Evolutionary conservation across 2,113 vertebrate genomes (phyloP).

Genomic region (Empidonax traillii): DNA sequence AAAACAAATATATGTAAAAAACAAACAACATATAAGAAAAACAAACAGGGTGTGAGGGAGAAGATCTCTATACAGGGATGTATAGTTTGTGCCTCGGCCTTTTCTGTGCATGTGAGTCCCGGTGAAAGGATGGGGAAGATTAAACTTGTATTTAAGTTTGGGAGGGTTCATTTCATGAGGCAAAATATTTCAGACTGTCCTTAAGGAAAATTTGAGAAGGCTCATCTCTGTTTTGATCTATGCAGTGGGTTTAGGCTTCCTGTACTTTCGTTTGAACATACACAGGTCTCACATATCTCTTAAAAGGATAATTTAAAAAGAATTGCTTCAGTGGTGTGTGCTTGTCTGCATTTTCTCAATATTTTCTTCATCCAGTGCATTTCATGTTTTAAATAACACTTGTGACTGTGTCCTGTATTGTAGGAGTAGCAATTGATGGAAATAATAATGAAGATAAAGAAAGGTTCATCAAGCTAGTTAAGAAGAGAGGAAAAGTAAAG

Average conservation of each 20-base stretch:
- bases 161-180: neutral
- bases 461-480: conserved; percentile 84
- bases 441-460: conserved; percentile 78
- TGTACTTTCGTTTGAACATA: neutral
- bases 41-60: neutral
- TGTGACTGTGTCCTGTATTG: neutral
- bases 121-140: neutral
- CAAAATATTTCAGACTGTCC: neutral
- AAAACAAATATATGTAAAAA: too few relatives aligned
- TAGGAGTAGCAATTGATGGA: conserved; percentile 93
- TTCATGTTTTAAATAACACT: neutral
- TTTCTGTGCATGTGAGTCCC: neutral
- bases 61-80: neutral
- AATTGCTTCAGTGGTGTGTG: neutral
- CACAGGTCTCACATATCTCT: neutral
- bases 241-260: neutral
- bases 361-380: neutral
- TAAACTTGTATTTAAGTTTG: neutral
- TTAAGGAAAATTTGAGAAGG: neutral
- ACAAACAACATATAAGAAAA: neutral
- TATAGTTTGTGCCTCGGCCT: neutral
- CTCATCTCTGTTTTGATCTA: neutral
- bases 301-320: neutral
- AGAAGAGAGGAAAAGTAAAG: conserved; percentile 95
- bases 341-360: neutral